Evolutionary conservation across 2,797 vertebrate genomes (phyloP).

Genomic region (Leptodactylus fallax): DNA sequence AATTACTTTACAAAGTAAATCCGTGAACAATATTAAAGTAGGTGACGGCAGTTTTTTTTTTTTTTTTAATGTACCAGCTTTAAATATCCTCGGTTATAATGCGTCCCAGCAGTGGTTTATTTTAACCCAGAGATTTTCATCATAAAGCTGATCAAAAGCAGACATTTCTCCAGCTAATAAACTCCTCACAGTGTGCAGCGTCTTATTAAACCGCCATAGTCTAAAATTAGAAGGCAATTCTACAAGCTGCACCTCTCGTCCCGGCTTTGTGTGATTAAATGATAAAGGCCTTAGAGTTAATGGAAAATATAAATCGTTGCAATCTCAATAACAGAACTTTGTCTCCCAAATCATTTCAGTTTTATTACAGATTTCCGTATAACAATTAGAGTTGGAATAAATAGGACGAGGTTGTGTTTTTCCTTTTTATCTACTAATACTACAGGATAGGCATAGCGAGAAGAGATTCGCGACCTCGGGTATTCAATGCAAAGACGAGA

Average conservation of each 20-base stretch:
- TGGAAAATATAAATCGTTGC: slow-evolving; percentile 60
- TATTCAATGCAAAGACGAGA: slow-evolving; percentile 21
- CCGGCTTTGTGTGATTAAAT: slow-evolving; percentile 64
- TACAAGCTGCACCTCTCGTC: slow-evolving; percentile 49
- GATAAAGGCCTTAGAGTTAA: slow-evolving; percentile 56
- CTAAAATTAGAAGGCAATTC: slow-evolving; percentile 63
- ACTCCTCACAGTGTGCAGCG: slow-evolving; percentile 47
- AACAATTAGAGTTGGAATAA: slow-evolving; percentile 52
- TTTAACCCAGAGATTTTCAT: slow-evolving; percentile 62
- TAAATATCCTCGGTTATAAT: slow-evolving; percentile 46
- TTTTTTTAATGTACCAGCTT: slow-evolving; percentile 17
- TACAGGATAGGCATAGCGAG: background rate
- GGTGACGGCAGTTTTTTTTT: background rate
- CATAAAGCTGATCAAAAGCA: slow-evolving; percentile 57
- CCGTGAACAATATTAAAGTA: slow-evolving; percentile 27
- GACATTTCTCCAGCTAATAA: slow-evolving; percentile 61
- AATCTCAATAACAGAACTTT: slow-evolving; percentile 58
- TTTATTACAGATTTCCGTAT: slow-evolving; percentile 58
- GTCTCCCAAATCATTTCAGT: slow-evolving; percentile 59
- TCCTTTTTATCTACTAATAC: background rate
- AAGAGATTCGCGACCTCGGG: slow-evolving; percentile 28
- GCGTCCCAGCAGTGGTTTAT: slow-evolving; percentile 58
- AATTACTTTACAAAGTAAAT: slow-evolving; percentile 16
- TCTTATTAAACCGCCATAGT: slow-evolving; percentile 61
- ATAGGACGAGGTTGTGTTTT: slow-evolving; percentile 14